Evolutionary conservation across 1,140 invertebrate genomes (phyloP).

Genomic region (Radopholus similis): DNA sequence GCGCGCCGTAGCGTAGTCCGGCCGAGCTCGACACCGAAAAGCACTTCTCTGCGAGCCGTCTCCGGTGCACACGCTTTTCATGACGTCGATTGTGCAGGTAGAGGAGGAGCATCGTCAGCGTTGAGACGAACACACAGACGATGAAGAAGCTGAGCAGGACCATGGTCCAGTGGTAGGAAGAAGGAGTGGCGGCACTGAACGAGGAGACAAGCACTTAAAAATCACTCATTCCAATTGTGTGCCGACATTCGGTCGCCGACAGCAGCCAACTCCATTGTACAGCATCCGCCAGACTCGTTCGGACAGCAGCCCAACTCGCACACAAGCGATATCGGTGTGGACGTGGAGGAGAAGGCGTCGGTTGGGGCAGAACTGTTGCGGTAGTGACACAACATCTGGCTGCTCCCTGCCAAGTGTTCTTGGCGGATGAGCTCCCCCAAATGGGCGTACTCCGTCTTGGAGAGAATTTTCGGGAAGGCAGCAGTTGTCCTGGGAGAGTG

Average conservation of each 20-base stretch:
- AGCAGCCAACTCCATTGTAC: constrained; percentile 9
- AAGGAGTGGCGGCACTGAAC: no score
- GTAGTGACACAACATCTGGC: constrained; percentile 13
- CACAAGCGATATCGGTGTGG: not conserved
- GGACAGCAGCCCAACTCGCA: constrained; percentile 16
- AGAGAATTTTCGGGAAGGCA: constrained; percentile 1
- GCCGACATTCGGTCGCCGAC: not conserved
- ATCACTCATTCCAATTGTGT: not conserved
- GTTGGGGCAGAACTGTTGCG: not conserved
- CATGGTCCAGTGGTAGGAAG: constrained; percentile 11
- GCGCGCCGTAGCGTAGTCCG: not conserved
- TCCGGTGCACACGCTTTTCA: not conserved
- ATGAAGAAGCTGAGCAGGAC: not conserved
- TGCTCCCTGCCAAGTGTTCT: constrained; percentile 18
- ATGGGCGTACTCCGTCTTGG: constrained; percentile 6
- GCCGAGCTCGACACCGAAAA: not conserved
- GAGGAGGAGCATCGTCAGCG: constrained; percentile 12
- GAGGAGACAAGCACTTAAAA: not conserved
- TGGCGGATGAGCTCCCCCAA: constrained; percentile 11
- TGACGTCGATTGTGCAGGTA: constrained; percentile 4
- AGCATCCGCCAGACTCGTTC: constrained; percentile 9
- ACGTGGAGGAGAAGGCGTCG: not conserved
- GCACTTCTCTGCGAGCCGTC: not conserved
- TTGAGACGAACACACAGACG: constrained; percentile 12
- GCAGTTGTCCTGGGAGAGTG: not conserved